phyloP scores from a whole-genome alignment of 2,113 vertebrate species.

The Phylloscopus trochilus region DNA sequence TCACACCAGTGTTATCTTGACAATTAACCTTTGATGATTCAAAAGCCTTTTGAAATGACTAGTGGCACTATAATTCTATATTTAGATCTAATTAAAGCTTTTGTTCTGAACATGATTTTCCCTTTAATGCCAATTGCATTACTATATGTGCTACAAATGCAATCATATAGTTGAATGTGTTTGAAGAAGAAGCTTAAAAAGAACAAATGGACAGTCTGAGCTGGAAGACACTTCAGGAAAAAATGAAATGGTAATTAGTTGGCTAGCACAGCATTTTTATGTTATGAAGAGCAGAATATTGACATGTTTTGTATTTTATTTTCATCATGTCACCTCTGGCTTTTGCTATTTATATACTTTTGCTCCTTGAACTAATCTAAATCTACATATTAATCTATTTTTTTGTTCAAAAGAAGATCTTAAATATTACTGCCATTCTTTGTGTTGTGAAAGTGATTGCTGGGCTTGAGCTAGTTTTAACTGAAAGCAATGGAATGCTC shows the following conservation, averaged over 20 bases:
- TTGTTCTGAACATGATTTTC: constrained; percentile 18
- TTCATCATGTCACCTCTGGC: background rate
- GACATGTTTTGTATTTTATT: background rate
- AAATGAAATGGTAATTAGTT: background rate
- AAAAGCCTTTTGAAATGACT: constrained; percentile 12
- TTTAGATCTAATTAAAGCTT: constrained; percentile 34
- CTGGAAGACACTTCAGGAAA: background rate
- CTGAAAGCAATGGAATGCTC: background rate
- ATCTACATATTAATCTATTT: background rate
- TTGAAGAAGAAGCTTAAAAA: background rate
- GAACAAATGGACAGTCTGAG: background rate
- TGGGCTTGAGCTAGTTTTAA: background rate
- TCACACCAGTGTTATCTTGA: background rate
- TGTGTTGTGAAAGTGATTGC: background rate
- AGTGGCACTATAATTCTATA: background rate
- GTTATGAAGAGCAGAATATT: background rate
- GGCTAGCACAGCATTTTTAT: background rate
- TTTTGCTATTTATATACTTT: background rate
- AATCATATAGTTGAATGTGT: background rate
- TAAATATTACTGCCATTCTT: background rate
- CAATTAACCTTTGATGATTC: constrained; percentile 32
- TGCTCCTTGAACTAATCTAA: background rate
- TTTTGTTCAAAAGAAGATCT: background rate
- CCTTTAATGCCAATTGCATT: background rate
- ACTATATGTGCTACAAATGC: background rate